phyloP scores from a whole-genome alignment of 92 coral and sea anemone genomes.

The Porites lobata region DNA sequence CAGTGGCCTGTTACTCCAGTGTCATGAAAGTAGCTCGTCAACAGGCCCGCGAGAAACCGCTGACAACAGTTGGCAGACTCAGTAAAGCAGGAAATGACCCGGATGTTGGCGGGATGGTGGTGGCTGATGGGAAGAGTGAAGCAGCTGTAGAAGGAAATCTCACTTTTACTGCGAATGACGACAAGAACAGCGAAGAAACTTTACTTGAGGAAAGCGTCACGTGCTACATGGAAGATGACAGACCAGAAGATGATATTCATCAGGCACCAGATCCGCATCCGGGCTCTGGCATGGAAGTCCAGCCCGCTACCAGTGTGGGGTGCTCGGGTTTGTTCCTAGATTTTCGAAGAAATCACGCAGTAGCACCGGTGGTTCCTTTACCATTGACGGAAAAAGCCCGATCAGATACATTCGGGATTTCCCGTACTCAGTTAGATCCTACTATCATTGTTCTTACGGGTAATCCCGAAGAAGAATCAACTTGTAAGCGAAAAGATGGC shows the following conservation, averaged over 20 bases:
- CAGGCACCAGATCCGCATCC: background rate
- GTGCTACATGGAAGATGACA: background rate
- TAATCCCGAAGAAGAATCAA: background rate
- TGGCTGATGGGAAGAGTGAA: background rate
- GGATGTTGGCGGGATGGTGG: background rate
- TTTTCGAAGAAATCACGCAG: background rate
- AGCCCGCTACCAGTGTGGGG: background rate
- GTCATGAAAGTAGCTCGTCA: slow-evolving; percentile 53
- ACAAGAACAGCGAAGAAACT: background rate
- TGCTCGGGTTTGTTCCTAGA: background rate
- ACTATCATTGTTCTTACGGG: background rate
- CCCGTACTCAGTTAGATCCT: background rate
- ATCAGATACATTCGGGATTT: background rate
- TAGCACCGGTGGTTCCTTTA: background rate
- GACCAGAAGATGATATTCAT: background rate
- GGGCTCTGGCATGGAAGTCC: background rate
- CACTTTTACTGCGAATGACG: background rate
- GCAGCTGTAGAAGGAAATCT: background rate
- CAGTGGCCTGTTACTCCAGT: slow-evolving; percentile 53
- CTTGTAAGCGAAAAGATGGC: background rate
- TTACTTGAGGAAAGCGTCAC: background rate
- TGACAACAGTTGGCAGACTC: slow-evolving; percentile 26
- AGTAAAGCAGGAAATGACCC: background rate
- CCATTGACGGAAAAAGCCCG: background rate
- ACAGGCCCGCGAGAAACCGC: slow-evolving; percentile 34